Evolutionary conservation across 37 sponge, comb jelly and placozoan genomes (phyloP), one percentile per base, ranked within the genome.

Genomic region (Amphimedon queenslandica): DNA sequence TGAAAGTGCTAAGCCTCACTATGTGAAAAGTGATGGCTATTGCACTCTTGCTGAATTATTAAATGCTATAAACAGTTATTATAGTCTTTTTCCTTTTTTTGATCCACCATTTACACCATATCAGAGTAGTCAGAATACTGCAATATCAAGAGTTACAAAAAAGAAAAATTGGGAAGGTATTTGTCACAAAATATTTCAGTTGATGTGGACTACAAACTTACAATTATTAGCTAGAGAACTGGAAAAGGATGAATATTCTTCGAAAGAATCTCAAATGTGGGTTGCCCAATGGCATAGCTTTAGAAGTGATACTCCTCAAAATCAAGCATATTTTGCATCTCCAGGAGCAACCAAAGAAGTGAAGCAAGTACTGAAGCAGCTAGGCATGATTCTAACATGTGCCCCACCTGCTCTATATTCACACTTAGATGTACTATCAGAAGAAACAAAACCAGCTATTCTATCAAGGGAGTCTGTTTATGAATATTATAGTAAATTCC

Each of bases 61-160:
- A 21, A 51, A 40, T 8, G 13, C 8, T 57, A 3, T 64, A 40
- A 34, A 1, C 27, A 69, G 47, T 27, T 86, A 86, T 58, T 86
- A 86, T 33, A 20, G 35, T 1, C 1, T 70, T 8, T 86, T 86
- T 51, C 87, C 87, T 63, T 57, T 24, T 2, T 61, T 4, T 1
- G 63, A 57, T 4, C 6, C 8, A 11, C 10, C 16, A 23, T 21
- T n/a, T 8, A 8, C 51, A 18, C 51, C 51, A 18, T n/a, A n/a
- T n/a, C n/a, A n/a, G n/a, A 47, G 13, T 47, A 47, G 51, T 47
- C 13, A 47, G 13, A n/a, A n/a, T n/a, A n/a, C n/a, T n/a, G 51
- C 13, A 18, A 8, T 8, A 47, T 47, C 51, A 18, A n/a, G n/a
- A n/a, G n/a, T n/a, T n/a, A n/a, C n/a, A n/a, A n/a, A n/a, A 42